These are phyloP conservation scores for Physella acuta DNA, from an alignment of 1,140 invertebrate genomes.

Conservation along the genomic window DNA sequence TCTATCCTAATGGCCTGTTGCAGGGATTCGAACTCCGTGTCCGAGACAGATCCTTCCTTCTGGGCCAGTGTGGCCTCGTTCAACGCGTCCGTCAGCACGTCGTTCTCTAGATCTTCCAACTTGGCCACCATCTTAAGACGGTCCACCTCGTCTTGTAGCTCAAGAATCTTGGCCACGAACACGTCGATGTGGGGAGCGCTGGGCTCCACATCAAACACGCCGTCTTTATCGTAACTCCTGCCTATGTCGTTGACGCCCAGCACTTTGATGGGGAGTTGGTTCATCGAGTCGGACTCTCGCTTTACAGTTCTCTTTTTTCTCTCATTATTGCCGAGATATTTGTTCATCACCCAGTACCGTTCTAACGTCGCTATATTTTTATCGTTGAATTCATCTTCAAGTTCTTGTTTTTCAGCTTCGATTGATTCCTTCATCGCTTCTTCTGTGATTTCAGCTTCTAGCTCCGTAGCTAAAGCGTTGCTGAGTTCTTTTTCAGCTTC, in stretches of 20 bases:
- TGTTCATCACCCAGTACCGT: conserved; percentile 20
- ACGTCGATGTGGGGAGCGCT: background rate
- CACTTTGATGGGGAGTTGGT: background rate
- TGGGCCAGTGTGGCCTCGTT: conserved; percentile 43
- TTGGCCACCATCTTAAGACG: conserved; percentile 30
- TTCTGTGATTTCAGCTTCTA: background rate
- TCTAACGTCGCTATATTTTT: background rate
- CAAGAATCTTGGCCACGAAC: conserved; percentile 18
- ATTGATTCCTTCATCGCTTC: background rate
- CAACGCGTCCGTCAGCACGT: conserved; percentile 39
- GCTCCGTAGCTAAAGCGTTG: background rate
- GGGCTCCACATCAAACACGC: background rate
- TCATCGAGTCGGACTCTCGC: background rate
- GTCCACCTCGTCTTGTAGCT: conserved; percentile 31
- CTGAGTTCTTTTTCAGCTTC: background rate
- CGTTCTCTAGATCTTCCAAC: conserved; percentile 44
- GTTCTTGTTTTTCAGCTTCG: background rate
- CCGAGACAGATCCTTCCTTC: conserved; percentile 29
- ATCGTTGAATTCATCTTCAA: background rate
- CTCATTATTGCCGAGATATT: conserved; percentile 1
- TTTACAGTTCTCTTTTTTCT: conserved; percentile 21
- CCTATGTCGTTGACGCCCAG: background rate
- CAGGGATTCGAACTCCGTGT: conserved; percentile 37
- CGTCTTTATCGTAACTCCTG: background rate
- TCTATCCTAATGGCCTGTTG: conserved; percentile 42